A percentile compares a stretch with the other conserved stretches of the same genome.
Evolutionary conservation across 2,797 vertebrate genomes (phyloP).

Genomic region (Thunnus albacares): DNA sequence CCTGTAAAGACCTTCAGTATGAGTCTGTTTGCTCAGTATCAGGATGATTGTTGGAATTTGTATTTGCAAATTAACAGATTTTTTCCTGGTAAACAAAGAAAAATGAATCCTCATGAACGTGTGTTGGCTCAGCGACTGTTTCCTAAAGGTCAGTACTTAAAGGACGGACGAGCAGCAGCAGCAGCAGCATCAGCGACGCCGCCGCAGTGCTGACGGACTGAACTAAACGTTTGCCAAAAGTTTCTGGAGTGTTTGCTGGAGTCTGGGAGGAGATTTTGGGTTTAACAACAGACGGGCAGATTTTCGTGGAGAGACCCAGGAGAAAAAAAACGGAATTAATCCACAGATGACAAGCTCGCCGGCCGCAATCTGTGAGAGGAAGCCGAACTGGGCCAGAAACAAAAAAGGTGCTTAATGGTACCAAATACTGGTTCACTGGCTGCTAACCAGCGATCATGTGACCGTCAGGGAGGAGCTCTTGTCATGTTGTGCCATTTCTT

Average conservation of each 20-base stretch:
- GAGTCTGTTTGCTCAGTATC: too few relatives aligned
- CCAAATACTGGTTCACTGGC: neutral
- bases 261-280: conserved; percentile 1
- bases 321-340: conserved; percentile 28
- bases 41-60: too few relatives aligned
- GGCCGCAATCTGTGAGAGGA: conserved; percentile 26
- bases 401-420: neutral
- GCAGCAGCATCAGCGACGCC: neutral
- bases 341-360: conserved; percentile 26
- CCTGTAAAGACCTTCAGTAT: too few relatives aligned
- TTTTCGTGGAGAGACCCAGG: conserved; percentile 15
- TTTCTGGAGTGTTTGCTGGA: neutral
- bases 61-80: too few relatives aligned
- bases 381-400: neutral
- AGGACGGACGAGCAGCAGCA: too few relatives aligned
- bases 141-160: neutral
- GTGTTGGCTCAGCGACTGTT: too few relatives aligned
- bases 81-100: too few relatives aligned
- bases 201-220: neutral
- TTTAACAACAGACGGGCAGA: conserved; percentile 22
- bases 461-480: too few relatives aligned
- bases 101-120: too few relatives aligned
- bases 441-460: neutral
- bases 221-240: neutral
- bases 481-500: neutral